A percentile compares a stretch with the other conserved stretches of the same genome.
Conservation (phyloP, 2,888 invertebrate genomes). For the Pomacea canaliculata region DNA sequence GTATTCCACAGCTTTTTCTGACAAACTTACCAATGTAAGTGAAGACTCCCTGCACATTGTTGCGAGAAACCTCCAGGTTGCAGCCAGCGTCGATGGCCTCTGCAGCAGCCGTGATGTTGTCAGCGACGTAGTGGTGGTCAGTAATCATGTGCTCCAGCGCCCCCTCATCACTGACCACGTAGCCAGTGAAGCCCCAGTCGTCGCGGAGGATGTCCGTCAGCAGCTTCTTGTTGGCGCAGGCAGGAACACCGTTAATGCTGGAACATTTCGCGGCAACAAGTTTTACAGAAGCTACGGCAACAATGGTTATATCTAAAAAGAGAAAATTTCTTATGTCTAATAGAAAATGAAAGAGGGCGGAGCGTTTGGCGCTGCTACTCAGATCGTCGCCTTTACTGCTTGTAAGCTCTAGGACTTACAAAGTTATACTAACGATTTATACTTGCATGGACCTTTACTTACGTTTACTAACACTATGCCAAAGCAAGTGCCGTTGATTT, state of each 20-base stretch:
- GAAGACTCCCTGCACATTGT: constrained; percentile 14
- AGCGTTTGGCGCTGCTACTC: too few species aligned
- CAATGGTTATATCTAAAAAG: background rate
- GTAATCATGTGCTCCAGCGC: constrained; percentile 58
- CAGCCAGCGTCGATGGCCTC: constrained; percentile 54
- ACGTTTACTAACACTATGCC: too few species aligned
- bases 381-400: too few species aligned
- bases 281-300: background rate
- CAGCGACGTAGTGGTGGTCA: constrained; percentile 52
- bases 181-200: constrained; percentile 64
- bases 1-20: too few species aligned
- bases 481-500: too few species aligned
- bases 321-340: too few species aligned
- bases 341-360: too few species aligned
- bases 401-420: too few species aligned
- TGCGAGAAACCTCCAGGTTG: constrained; percentile 49
- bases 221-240: constrained; percentile 60
- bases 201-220: constrained; percentile 58
- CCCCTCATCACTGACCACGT: constrained; percentile 62
- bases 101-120: constrained; percentile 47
- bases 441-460: too few species aligned
- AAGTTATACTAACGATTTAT: too few species aligned
- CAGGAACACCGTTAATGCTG: constrained; percentile 64
- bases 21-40: constrained; percentile 22
- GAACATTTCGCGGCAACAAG: background rate